Conservation (phyloP, 1,140 invertebrate genomes). For the Camponotus vicinus region DNA sequence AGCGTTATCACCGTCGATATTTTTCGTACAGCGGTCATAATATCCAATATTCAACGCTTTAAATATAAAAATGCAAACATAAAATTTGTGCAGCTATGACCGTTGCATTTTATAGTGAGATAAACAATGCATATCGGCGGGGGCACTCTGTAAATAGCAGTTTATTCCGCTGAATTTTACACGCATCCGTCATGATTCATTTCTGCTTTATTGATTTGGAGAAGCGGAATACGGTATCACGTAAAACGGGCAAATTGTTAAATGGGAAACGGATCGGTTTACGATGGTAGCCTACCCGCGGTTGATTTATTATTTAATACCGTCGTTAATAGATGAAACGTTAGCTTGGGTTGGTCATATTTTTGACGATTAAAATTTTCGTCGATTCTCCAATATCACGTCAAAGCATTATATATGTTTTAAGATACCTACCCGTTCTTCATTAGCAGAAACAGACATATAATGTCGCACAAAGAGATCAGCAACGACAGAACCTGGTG, state of each 20-base stretch:
- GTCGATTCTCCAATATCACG: constrained; percentile 29
- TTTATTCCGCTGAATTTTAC: constrained; percentile 54
- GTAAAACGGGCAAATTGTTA: constrained; percentile 55
- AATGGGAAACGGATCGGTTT: constrained; percentile 55
- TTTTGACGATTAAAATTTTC: constrained; percentile 53
- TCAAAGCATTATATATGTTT: constrained; percentile 20
- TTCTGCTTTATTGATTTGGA: constrained; percentile 58
- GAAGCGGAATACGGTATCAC: constrained; percentile 45
- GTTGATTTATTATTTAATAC: constrained; percentile 60
- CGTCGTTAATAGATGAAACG: constrained; percentile 49
- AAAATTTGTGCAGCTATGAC: constrained; percentile 26
- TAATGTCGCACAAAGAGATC: constrained; percentile 9
- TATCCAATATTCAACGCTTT: not conserved
- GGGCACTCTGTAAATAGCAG: constrained; percentile 34
- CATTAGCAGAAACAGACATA: not conserved
- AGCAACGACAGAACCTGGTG: not conserved
- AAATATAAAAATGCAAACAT: constrained; percentile 3
- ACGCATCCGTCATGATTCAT: constrained; percentile 34
- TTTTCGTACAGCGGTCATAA: not conserved
- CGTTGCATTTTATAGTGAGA: constrained; percentile 33
- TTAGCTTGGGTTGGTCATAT: constrained; percentile 32
- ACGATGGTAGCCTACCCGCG: constrained; percentile 35
- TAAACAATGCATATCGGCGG: constrained; percentile 37
- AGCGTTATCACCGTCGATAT: not conserved
- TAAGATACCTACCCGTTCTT: not conserved